phyloP scores from a whole-genome alignment of 2,888 invertebrate genomes.

The Spodoptera littoralis region DNA sequence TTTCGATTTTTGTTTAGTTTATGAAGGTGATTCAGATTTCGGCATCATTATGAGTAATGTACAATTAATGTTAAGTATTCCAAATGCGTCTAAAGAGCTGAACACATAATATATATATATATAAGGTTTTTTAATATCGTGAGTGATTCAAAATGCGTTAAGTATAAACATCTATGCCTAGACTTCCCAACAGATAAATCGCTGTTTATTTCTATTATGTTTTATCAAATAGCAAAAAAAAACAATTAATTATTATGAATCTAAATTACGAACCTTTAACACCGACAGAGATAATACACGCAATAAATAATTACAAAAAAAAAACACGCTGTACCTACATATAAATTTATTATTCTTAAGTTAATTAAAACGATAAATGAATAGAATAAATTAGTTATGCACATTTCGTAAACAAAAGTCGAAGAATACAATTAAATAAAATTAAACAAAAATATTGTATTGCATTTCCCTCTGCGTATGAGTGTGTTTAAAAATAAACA shows the following conservation, averaged over 20 bases:
- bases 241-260: constrained; percentile 68
- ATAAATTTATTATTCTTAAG: constrained; percentile 60
- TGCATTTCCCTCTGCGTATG: constrained; percentile 62
- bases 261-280: constrained; percentile 59
- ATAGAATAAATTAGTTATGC: constrained; percentile 49
- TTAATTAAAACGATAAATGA: constrained; percentile 71
- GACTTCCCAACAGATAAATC: constrained; percentile 5
- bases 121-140: too few relatives aligned
- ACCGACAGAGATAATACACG: constrained; percentile 60
- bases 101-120: too few relatives aligned
- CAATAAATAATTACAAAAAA: constrained; percentile 70
- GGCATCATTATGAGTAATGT: too few relatives aligned
- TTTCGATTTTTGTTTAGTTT: too few relatives aligned
- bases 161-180: too few relatives aligned
- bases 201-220: constrained; percentile 52
- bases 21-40: too few relatives aligned
- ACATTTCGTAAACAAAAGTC: constrained; percentile 75
- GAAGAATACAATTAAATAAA: constrained; percentile 73
- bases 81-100: too few relatives aligned
- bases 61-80: too few relatives aligned
- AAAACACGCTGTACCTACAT: constrained; percentile 32
- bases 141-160: too few relatives aligned
- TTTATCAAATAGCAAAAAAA: constrained; percentile 47
- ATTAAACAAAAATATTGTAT: constrained; percentile 71
- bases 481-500: constrained; percentile 67